Evolutionary conservation across 2,888 invertebrate genomes (phyloP).

Genomic region (Agrenia bidenticulata): DNA sequence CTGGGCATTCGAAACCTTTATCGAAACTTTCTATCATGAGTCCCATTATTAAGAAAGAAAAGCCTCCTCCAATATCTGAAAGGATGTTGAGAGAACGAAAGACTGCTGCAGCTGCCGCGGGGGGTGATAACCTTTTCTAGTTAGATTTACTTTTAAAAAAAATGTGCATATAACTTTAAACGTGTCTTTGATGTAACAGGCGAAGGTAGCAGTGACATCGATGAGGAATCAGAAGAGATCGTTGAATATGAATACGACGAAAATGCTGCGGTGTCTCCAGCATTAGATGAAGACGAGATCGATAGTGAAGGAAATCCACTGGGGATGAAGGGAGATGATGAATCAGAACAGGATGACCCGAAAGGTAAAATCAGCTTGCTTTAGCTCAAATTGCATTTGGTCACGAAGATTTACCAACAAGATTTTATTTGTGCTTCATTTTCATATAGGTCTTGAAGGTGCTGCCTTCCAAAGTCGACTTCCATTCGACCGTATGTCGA

Average conservation of each 20-base stretch:
- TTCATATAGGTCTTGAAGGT: conserved; percentile 72
- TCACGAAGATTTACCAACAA: background rate
- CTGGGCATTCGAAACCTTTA: conserved; percentile 12
- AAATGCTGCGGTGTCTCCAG: conserved; percentile 10
- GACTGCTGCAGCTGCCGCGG: background rate
- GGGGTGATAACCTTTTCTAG: background rate
- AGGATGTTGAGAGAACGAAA: conserved; percentile 6
- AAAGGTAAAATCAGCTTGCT: conserved; percentile 55
- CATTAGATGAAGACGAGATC: conserved; percentile 42
- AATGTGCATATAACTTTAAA: too few species aligned
- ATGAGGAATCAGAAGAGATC: background rate
- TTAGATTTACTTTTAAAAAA: too few species aligned
- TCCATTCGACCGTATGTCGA: conserved; percentile 91
- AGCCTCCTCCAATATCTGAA: conserved; percentile 12
- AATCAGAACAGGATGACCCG: conserved; percentile 62
- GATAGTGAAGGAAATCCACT: conserved; percentile 38
- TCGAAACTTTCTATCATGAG: conserved; percentile 51
- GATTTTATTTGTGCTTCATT: background rate
- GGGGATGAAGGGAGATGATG: conserved; percentile 55
- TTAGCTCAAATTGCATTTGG: background rate
- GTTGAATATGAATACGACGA: conserved; percentile 31
- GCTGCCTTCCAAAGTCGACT: conserved; percentile 91
- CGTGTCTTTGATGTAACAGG: too few species aligned
- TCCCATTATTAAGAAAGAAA: conserved; percentile 44
- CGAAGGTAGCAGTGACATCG: background rate